Evolutionary conservation across 2,888 invertebrate species (phyloP), one percentile per base, ranked within the genome.

Genomic region (Patella caerulea): DNA sequence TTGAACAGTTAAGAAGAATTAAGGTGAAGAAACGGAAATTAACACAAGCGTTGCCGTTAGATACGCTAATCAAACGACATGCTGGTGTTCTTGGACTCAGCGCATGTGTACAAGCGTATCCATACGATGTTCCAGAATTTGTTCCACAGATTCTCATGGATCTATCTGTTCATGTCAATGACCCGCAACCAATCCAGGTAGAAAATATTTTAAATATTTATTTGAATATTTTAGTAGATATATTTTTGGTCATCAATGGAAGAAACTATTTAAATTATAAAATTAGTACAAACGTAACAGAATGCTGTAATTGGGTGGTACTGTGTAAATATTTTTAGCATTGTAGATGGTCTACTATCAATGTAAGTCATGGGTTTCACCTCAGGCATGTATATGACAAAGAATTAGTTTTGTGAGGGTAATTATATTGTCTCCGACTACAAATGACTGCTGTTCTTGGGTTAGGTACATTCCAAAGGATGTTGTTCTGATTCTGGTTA

Each of bases 61-160:
- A 87, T 75, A 84, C 82, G 55, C 78, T 92, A 72, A 86, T 92
- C 12, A 89, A 89, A 79, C 88, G 93, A 14, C 98, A 98, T 92
- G 95, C 95, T 76, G 97, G 96, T 19, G 95, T 98, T 69, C 93
- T 98, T 24, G 98, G 97, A 0, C 93, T 98, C 78, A 96, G 97
- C 90, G 95, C 97, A 9, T 96, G 96, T 91, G 94, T 98, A 71
- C 94, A 94, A 84, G 96, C 97, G 17, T 95, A 95, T 91, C 98
- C 98, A 0, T 98, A 98, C 91, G 95, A 96, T 86, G 94, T 96
- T 89, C 95, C 97, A 81, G 93, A 94, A 89, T 94, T 94, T 91
- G 91, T 96, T 91, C 95, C 98, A 80, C 94, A 94, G 74, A 94
- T 97, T 75, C 94, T 98, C 83, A 94, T 95, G 82, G 94, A 95